Percentiles rank a stretch among this genome's conserved stretches.
These are phyloP conservation scores for Dermatemys mawii DNA, from an alignment of 2,113 vertebrate species.

Conservation along the genomic window DNA sequence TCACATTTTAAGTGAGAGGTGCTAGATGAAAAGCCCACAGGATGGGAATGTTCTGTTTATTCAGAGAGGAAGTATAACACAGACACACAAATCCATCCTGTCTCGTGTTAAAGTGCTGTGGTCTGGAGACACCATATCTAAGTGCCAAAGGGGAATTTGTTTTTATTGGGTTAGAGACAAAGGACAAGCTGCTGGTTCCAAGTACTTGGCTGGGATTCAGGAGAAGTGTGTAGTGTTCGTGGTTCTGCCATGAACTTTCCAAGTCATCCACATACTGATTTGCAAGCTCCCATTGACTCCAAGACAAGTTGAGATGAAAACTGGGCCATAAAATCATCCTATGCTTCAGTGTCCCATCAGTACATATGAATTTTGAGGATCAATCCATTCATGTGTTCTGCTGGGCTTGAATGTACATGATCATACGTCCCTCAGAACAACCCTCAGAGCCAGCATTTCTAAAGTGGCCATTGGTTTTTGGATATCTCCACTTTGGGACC, in stretches of 20 bases:
- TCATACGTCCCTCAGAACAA: not conserved
- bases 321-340: not conserved
- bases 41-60: not conserved
- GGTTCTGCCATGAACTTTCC: not conserved
- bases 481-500: not conserved
- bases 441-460: not conserved
- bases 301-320: not conserved
- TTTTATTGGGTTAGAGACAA: rapidly evolving
- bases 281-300: not conserved
- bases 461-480: not conserved
- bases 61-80: not conserved
- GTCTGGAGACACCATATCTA: not conserved
- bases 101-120: not conserved
- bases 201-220: rapidly evolving
- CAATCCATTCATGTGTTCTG: not conserved
- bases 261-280: not conserved
- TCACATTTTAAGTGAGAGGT: not conserved
- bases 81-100: not conserved
- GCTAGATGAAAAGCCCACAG: not conserved
- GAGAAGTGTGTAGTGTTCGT: not conserved
- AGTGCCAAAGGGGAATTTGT: not conserved
- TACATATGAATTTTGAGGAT: not conserved
- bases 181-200: not conserved
- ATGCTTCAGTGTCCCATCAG: not conserved
- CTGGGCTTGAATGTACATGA: not conserved